Base-by-base conservation (phyloP, 2,888 invertebrate species). In the Prosapia bicincta region DNA sequence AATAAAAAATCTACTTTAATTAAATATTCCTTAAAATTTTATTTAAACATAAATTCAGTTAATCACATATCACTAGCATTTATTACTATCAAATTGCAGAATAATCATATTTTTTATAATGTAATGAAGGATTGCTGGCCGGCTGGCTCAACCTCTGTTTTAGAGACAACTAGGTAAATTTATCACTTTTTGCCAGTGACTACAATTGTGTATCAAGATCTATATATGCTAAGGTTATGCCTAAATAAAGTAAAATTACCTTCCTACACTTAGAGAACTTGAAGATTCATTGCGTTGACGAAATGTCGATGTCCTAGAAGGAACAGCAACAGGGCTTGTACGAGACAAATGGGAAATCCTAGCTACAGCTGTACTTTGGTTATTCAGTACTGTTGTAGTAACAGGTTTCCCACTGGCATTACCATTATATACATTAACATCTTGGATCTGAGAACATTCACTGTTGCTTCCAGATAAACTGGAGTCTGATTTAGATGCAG, bases 291-390 rank as follows among this genome's bases (percentile, higher is more conserved):
- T 88, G 26, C 89, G 86, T 81, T 89, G 88, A 32, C 90, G 87
- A 32, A 85, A 79, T 68, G 85, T 84, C 26, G 84, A 84, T 74
- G 87, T 86, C 71, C 86, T 85, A 68, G 91, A 77, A 66, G 79
- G 91, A 79, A 91, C 90, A 20, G 90, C 88, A 38, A 91, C 89
- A 5, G 91, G 91, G 81, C 90, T 90, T 77, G 90, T 90, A 80
- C 88, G 83, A 77, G 83, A 85, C 13, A 26, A 5, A 26, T 66
- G 66, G 7, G 72, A 38, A 24, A 67, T 72, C 23, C 30, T 66
- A 24, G n/a, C 26, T 26, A 24, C 54, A 20, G 54, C 20, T 2
- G 54, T 20, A 54, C 10, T 67, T 67, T 13, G 25, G n/a, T 25
- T 66, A 7, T n/a, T n/a, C 9, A 2, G 7, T 24, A n/a, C 6